Base-by-base conservation (phyloP, 2,113 vertebrate species). In the Mesoclemmys tuberculata region DNA sequence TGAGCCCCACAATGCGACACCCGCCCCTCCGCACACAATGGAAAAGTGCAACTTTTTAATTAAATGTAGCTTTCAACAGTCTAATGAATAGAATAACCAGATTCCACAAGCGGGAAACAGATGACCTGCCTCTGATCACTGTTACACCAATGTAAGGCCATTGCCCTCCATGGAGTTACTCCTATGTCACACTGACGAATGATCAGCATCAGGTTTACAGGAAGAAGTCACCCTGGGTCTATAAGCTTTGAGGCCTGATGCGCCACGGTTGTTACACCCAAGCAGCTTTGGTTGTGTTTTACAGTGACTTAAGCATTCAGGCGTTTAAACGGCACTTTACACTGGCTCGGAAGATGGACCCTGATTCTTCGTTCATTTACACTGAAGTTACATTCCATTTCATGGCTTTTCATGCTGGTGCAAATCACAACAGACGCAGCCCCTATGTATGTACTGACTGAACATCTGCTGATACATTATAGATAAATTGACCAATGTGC, bases 21-120 rank as follows among this genome's bases (percentile, higher is more conserved):
- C 77, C 82, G 44, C 22, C 56, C 80, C 49, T 77, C 64, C 54
- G 6, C 38, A 44, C 58, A 6, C 35, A n/a, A 21, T 8, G 90
- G 82, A 64, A 27, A n/a, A 64, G 38, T 1, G 26, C 48, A 48
- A 48, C 0, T 16, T 52, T n/a, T 24, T 74, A 41, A 74, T 26
- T 41, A 24, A 74, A 12, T 38, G 68, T 74, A 6, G 0, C n/a
- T 22, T 1, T 1, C 48, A 55, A 0, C 46, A 38, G 6, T 0
- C 5, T 1, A 38, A 7, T 27, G 71, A 84, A 1, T 48, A 82
- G 46, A 5, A 90, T 52, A 85, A 31, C 9, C 46, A 5, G 2
- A 77, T 29, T 13, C 35, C 44, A 4, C 46, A 7, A 3, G 9
- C 14, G 27, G 71, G 24, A 41, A 74, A 26, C 22, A 75, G 38